A percentile compares a stretch with the other conserved stretches of the same genome.
These are phyloP conservation scores for Turdus rufiventris DNA, from an alignment of 2,113 vertebrate species.

Conservation along the genomic window DNA sequence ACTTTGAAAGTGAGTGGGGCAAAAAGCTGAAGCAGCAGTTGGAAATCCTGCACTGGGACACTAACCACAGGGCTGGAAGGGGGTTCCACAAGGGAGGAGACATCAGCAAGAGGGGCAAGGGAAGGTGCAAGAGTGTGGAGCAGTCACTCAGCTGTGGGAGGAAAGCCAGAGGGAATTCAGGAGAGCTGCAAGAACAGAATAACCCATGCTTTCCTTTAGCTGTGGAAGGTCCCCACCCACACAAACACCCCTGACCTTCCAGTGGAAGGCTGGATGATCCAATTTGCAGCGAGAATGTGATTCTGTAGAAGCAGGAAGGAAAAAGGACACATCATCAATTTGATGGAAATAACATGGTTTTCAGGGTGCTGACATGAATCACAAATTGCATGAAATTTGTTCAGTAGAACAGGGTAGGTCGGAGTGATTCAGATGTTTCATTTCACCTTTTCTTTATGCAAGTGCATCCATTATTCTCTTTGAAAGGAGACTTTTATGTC, in stretches of 20 bases:
- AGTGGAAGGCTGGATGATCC: background rate
- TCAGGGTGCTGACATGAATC: background rate
- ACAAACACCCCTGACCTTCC: background rate
- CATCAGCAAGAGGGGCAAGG: background rate
- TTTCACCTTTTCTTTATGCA: background rate
- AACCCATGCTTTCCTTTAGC: background rate
- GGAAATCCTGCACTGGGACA: background rate
- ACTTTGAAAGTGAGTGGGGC: rapidly evolving
- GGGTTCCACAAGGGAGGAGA: background rate
- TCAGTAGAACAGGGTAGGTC: background rate
- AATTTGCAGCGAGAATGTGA: background rate
- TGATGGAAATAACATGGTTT: background rate
- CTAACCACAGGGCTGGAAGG: background rate
- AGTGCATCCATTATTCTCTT: background rate
- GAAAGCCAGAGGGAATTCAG: background rate
- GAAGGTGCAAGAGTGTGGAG: background rate
- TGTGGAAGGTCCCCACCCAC: background rate
- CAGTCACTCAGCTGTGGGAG: background rate
- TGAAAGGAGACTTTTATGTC: background rate
- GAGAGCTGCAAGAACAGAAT: background rate
- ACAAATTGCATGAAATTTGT: background rate
- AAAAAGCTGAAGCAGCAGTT: background rate
- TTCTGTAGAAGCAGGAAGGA: background rate
- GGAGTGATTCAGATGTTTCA: background rate
- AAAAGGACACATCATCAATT: background rate